Conservation (phyloP, 2,113 vertebrate species). For the Callospermophilus lateralis region DNA sequence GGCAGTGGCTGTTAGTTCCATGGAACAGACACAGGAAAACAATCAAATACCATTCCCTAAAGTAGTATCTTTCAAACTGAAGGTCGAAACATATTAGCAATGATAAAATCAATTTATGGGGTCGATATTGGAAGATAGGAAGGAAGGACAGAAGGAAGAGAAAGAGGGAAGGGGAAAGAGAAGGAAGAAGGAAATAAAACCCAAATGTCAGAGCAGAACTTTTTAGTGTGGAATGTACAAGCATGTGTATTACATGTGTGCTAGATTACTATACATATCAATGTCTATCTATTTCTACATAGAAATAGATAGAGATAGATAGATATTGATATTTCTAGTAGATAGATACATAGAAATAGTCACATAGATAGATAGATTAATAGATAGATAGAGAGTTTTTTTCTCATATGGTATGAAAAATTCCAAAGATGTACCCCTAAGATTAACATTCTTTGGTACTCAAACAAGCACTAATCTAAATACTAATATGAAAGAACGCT, state of each 20-base stretch:
- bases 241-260: background rate
- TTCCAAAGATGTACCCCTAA: background rate
- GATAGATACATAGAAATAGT: too few species aligned
- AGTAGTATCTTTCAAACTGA: background rate
- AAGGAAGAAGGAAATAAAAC: background rate
- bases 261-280: background rate
- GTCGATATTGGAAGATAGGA: background rate
- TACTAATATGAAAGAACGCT: background rate
- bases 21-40: background rate
- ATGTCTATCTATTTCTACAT: too few species aligned
- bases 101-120: background rate
- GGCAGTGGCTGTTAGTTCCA: background rate
- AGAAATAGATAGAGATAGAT: too few species aligned
- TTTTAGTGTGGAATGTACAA: background rate
- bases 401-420: background rate
- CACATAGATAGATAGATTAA: too few species aligned
- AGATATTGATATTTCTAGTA: too few species aligned
- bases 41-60: background rate
- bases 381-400: too few species aligned
- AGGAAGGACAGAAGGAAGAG: too few species aligned
- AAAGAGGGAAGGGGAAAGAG: accelerated
- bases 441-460: background rate
- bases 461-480: background rate
- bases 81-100: background rate
- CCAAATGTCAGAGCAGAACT: background rate